These are phyloP conservation scores for Galendromus occidentalis DNA, from an alignment of 1,140 invertebrate genomes.

Conservation along the genomic window DNA sequence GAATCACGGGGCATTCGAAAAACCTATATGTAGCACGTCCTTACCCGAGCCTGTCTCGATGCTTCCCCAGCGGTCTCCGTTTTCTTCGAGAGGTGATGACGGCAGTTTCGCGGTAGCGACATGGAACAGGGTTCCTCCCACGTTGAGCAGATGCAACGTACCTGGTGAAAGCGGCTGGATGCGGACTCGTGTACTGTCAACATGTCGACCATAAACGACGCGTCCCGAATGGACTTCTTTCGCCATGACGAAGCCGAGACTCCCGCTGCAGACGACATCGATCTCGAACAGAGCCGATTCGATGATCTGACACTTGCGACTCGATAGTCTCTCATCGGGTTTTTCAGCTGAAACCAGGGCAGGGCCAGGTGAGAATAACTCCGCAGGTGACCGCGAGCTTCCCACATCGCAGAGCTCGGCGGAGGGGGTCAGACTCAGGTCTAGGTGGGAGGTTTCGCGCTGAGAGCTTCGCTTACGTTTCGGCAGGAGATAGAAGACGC, in stretches of 20 bases:
- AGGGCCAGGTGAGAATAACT: no score
- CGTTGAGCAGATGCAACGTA: not conserved
- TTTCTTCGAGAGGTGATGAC: no score
- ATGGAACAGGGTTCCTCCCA: not conserved
- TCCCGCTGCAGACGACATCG: not conserved
- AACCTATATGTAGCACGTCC: no score
- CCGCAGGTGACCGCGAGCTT: no score
- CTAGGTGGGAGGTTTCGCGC: no score
- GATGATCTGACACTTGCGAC: not conserved
- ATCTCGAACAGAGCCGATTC: not conserved
- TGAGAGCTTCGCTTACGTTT: not conserved
- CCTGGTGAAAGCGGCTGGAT: not conserved
- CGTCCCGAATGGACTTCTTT: conserved; percentile 4
- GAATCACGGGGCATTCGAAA: no score
- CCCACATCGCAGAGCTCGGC: no score
- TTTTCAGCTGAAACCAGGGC: not conserved
- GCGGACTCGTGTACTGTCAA: not conserved
- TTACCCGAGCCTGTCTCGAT: no score
- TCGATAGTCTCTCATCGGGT: not conserved
- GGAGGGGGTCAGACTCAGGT: no score
- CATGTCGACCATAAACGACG: not conserved
- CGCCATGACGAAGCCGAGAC: not conserved
- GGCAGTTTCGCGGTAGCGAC: not conserved
- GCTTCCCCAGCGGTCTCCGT: no score
- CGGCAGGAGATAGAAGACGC: conserved; percentile 1